A percentile compares a stretch with the other conserved stretches of the same genome.
Conservation (phyloP, 1,140 invertebrate genomes). For the Macrocentrus cingulum region DNA sequence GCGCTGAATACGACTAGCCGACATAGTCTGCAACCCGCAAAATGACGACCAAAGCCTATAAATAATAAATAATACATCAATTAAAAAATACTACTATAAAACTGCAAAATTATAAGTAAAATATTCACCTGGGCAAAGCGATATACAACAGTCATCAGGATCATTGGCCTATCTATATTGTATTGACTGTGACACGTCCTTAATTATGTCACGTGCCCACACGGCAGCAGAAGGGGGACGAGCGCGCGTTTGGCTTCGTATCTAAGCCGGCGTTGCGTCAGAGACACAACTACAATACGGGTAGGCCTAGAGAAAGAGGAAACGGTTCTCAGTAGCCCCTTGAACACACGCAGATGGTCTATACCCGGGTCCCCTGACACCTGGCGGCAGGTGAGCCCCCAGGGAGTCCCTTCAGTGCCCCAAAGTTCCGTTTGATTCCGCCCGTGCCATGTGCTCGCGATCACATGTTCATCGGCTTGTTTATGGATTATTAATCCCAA, state of each 20-base stretch:
- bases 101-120: neutral
- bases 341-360: slow-evolving; percentile 45
- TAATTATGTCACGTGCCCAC: slow-evolving; percentile 38
- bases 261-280: slow-evolving; percentile 18
- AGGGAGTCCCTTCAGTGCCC: slow-evolving; percentile 26
- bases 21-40: neutral
- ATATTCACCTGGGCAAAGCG: neutral
- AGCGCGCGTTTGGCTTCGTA: neutral
- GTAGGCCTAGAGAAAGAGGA: slow-evolving; percentile 28
- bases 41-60: too few relatives aligned
- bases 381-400: slow-evolving; percentile 49
- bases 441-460: slow-evolving; percentile 34
- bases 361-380: slow-evolving; percentile 33
- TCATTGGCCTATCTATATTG: slow-evolving; percentile 9
- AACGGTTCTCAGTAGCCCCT: slow-evolving; percentile 34
- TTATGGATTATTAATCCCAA: slow-evolving; percentile 11
- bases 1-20: slow-evolving; percentile 86
- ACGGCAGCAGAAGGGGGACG: slow-evolving; percentile 1
- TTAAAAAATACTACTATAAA: neutral
- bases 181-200: slow-evolving; percentile 27
- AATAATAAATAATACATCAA: neutral
- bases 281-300: slow-evolving; percentile 24
- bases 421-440: slow-evolving; percentile 11
- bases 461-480: slow-evolving; percentile 33
- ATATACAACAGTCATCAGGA: too few relatives aligned